Base-by-base conservation (phyloP, 2,888 invertebrate species). In the Myopa testacea region DNA sequence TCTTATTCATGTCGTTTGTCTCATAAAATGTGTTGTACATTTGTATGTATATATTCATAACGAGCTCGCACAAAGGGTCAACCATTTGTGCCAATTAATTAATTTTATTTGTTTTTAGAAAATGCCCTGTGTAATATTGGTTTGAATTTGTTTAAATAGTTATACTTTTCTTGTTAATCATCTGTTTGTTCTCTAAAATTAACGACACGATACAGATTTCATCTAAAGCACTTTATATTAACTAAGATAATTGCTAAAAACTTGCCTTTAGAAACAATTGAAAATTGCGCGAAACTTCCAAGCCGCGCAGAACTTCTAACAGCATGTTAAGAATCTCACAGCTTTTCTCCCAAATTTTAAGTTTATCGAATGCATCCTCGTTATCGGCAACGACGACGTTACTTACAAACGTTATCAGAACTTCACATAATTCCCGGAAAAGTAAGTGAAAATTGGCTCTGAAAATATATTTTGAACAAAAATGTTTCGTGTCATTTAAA, bases 271-370 rank as follows among this genome's bases (percentile, higher is more conserved):
- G 90, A 84, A 94, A 95, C 16, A 92, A 90, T 50, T 91, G 88
- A 77, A 94, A 90, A 84, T 93, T 94, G 63, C 91, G 90, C 80
- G 92, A 92, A 38, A 91, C 91, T 83, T 93, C 92, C 68, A 93
- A 90, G 5, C 87, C 88, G 88, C 94, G 94, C 4, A 93, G 92
- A 75, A 95, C 92, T 19, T 91, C 91, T 76, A 94, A 91, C 82
- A 95, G 90, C 71, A 91, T 91, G 85, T 93, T 93, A 83, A 95
- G 87, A 80, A 92, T 91, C 37, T 90, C 87, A 12, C 92, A 91
- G 0, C 92, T 91, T 67, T 91, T 91, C 82, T 92, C 91, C 95
- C 95, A 95, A 19, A 93, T 84, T 75, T 89, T 88, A 63, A 95
- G 92, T 84, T 92, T 91, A 71, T 90, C 89, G 19, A 91, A 83